phyloP scores from a whole-genome alignment of 2,113 vertebrate species.

The Platichthys flesus region DNA sequence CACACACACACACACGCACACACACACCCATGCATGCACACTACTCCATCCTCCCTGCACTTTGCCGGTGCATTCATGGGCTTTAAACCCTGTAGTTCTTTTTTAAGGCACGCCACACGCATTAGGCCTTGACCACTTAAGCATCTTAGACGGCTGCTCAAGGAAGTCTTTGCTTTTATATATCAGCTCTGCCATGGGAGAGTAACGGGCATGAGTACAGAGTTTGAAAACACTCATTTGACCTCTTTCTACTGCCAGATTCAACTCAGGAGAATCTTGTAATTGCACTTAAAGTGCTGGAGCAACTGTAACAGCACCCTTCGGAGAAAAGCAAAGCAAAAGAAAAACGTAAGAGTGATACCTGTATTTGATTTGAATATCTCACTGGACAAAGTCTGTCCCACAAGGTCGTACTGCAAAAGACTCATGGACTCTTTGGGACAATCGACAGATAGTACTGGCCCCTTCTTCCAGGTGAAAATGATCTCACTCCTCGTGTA shows the following conservation, averaged over 20 bases:
- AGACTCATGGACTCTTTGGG: conserved; percentile 85
- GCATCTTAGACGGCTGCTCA: conserved; percentile 59
- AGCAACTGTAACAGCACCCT: not conserved
- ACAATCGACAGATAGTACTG: conserved; percentile 78
- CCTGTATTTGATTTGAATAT: conserved; percentile 82
- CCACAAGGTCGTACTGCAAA: conserved; percentile 84
- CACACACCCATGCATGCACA: conserved; percentile 8
- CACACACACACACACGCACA: conserved; percentile 20
- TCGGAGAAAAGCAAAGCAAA: not conserved
- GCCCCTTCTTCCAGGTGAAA: conserved; percentile 86
- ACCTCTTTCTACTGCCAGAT: conserved; percentile 20
- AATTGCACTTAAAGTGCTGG: not conserved
- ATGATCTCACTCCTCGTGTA: conserved; percentile 83
- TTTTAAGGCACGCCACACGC: conserved; percentile 57
- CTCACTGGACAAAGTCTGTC: conserved; percentile 80
- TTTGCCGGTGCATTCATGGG: conserved; percentile 34
- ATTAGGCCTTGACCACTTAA: conserved; percentile 67
- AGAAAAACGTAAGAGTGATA: conserved; percentile 28
- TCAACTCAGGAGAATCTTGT: conserved; percentile 9
- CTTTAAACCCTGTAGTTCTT: conserved; percentile 60
- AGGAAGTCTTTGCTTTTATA: conserved; percentile 45
- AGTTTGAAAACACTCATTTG: conserved; percentile 6
- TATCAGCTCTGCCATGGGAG: not conserved
- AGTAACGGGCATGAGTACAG: conserved; percentile 26
- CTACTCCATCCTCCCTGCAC: conserved; percentile 13